These are phyloP conservation scores for Oreotragus oreotragus DNA, from an alignment of 2,113 vertebrate genomes.

Conservation along the genomic window DNA sequence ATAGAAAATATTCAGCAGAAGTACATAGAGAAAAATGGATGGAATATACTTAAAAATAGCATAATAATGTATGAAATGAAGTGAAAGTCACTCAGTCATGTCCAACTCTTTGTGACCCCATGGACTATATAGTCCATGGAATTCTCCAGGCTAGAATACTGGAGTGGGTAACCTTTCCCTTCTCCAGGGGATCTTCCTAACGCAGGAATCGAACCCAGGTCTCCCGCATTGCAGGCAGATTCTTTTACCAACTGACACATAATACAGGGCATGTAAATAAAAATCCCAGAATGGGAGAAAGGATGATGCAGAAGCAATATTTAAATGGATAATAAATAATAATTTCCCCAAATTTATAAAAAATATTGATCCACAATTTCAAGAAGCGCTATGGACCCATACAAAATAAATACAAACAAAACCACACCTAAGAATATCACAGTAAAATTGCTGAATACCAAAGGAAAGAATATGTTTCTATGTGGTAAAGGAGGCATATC, in stretches of 20 bases:
- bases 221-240: too few relatives aligned
- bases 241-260: too few relatives aligned
- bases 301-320: background rate
- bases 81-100: too few relatives aligned
- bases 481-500: background rate
- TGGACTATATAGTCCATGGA: too few relatives aligned
- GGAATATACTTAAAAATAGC: background rate
- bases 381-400: background rate
- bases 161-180: too few relatives aligned
- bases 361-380: background rate
- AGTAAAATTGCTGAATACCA: background rate
- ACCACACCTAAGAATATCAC: too few relatives aligned
- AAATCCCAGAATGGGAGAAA: background rate
- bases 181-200: too few relatives aligned
- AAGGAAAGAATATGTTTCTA: background rate
- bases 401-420: background rate
- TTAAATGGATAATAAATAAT: background rate
- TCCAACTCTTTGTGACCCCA: too few relatives aligned
- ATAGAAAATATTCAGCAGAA: background rate
- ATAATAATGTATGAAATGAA: background rate
- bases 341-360: background rate
- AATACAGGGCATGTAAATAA: background rate
- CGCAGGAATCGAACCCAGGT: too few relatives aligned
- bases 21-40: background rate
- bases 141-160: too few relatives aligned